These are phyloP conservation scores for Brachyistius frenatus DNA, from an alignment of 2,113 vertebrate genomes.

Conservation along the genomic window DNA sequence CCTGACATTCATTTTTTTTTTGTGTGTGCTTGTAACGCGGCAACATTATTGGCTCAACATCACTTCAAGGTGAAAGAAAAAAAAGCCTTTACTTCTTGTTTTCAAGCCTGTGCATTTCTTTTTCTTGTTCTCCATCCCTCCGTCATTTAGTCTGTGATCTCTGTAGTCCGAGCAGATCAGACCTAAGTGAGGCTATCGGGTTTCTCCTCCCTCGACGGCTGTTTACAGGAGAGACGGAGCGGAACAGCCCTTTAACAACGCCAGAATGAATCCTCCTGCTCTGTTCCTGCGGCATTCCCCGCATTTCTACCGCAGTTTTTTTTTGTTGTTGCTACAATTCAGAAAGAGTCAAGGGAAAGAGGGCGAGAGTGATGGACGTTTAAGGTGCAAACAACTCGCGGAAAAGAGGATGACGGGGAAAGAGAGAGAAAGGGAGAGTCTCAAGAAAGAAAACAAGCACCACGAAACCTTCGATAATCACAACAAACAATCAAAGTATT, in stretches of 20 bases:
- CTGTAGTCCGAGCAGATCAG: constrained; percentile 61
- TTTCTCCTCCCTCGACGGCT: constrained; percentile 64
- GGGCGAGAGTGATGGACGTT: constrained; percentile 33
- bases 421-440: neutral
- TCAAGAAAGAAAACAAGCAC: neutral
- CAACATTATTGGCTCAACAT: too few species aligned
- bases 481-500: neutral
- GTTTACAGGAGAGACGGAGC: constrained; percentile 76
- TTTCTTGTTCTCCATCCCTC: constrained; percentile 2
- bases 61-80: too few species aligned
- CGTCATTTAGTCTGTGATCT: constrained; percentile 54
- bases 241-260: constrained; percentile 78
- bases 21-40: too few species aligned
- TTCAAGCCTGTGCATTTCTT: constrained; percentile 8
- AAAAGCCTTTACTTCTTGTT: neutral
- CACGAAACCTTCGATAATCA: neutral
- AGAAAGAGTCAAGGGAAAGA: constrained; percentile 34
- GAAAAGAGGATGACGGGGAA: neutral
- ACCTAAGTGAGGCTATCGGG: constrained; percentile 73
- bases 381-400: constrained; percentile 27
- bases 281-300: constrained; percentile 73
- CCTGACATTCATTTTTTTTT: too few species aligned
- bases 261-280: constrained; percentile 62
- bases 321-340: constrained; percentile 43
- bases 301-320: constrained; percentile 57